Evolutionary conservation across 2,797 vertebrate species (phyloP).

Genomic region (Knipowitschia caucasica): DNA sequence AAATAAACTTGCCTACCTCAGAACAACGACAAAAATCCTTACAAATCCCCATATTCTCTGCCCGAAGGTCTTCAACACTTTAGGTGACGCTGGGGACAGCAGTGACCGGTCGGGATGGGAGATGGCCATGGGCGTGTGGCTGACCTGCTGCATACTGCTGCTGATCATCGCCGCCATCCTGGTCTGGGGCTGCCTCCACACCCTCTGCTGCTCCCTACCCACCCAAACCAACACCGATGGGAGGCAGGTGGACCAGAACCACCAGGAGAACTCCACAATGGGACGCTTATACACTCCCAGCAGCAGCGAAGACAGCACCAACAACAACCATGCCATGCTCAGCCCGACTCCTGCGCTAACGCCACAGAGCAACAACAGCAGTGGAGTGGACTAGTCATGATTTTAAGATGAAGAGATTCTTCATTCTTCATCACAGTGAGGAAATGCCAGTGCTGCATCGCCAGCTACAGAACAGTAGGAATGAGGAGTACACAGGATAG

Average conservation of each 20-base stretch:
- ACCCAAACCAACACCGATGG: conserved; percentile 20
- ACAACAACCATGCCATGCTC: conserved; percentile 56
- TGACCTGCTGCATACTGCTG: conserved; percentile 83
- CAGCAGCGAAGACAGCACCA: conserved; percentile 49
- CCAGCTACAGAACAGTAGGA: too few species aligned
- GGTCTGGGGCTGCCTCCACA: conserved; percentile 81
- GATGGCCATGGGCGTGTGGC: conserved; percentile 83
- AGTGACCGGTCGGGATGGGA: conserved; percentile 74
- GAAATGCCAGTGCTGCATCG: too few species aligned
- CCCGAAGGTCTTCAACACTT: conserved; percentile 79
- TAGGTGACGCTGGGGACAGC: conserved; percentile 59
- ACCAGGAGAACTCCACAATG: conserved; percentile 27
- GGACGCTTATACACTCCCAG: conserved; percentile 45
- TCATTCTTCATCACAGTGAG: too few species aligned
- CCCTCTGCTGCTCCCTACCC: conserved; percentile 71
- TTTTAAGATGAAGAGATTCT: too few species aligned
- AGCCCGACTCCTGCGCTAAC: conserved; percentile 60
- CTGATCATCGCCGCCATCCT: conserved; percentile 78
- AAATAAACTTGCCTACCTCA: too few species aligned
- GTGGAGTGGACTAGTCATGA: too few species aligned
- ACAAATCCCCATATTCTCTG: neutral
- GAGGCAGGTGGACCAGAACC: conserved; percentile 14
- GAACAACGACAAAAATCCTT: neutral
- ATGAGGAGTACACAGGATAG: too few species aligned
- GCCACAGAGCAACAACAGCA: conserved; percentile 20